Percentiles rank a stretch among this genome's conserved stretches.
These are phyloP conservation scores for Opisthograptis luteolata DNA, from an alignment of 2,888 invertebrate genomes.

Conservation along the genomic window DNA sequence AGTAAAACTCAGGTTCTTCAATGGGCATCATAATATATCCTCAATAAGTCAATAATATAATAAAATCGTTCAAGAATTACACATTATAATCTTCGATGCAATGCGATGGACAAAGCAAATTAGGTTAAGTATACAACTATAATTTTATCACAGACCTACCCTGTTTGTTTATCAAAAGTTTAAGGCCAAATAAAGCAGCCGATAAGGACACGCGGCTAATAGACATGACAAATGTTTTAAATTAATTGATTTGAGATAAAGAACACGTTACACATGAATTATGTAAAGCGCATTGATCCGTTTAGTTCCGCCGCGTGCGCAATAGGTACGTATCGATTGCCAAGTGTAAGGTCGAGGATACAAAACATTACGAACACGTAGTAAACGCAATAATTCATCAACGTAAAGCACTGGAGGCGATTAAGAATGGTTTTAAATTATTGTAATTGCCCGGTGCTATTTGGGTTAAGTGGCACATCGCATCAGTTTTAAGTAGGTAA, in stretches of 20 bases:
- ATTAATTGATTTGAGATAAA: conserved; percentile 36
- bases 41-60: not conserved
- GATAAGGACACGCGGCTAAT: conserved; percentile 15
- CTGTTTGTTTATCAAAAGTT: conserved; percentile 15
- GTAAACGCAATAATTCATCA: conserved; percentile 18
- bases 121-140: not conserved
- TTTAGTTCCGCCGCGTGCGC: conserved; percentile 46
- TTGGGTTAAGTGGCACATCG: conserved; percentile 32
- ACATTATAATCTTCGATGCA: not conserved
- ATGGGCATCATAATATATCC: not conserved
- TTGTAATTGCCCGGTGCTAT: conserved; percentile 13
- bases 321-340: conserved; percentile 49
- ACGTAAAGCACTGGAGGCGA: conserved; percentile 1
- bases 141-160: conserved; percentile 15
- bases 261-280: conserved; percentile 31
- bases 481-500: conserved; percentile 28
- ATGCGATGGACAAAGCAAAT: not conserved
- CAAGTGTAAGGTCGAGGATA: conserved; percentile 44
- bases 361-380: conserved; percentile 9
- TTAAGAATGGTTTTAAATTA: not conserved
- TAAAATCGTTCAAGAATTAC: not conserved
- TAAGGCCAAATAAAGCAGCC: conserved; percentile 4
- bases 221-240: conserved; percentile 27
- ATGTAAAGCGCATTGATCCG: conserved; percentile 49
- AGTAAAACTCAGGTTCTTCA: not conserved